Evolutionary conservation across 2,113 vertebrate genomes (phyloP).

Genomic region (Oncorhynchus mykiss): DNA sequence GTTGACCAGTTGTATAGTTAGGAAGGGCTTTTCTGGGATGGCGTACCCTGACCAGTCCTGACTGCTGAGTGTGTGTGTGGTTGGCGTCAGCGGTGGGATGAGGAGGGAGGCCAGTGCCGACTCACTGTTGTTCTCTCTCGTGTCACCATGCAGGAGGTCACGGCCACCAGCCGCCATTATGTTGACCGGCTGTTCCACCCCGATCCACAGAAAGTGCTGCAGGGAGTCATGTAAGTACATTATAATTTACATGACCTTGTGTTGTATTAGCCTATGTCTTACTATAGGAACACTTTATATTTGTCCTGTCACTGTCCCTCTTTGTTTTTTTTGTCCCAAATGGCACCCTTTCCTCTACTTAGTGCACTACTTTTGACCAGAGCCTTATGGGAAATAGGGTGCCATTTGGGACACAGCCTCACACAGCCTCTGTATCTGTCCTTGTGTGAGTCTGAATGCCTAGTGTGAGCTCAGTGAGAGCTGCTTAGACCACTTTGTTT

Average conservation of each 20-base stretch:
- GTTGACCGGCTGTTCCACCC: conserved; percentile 98
- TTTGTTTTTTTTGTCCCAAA: no score
- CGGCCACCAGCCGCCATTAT: conserved; percentile 98
- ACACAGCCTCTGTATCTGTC: neutral
- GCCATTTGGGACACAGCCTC: neutral
- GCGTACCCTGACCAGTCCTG: neutral
- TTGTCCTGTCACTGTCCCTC: no score
- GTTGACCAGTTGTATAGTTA: neutral
- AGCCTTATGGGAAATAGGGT: no score
- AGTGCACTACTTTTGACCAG: no score
- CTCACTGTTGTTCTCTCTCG: conserved; percentile 40
- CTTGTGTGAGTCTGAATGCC: conserved; percentile 56
- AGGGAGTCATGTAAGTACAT: conserved; percentile 97
- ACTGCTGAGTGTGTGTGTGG: neutral
- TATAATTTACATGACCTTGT: conserved; percentile 2
- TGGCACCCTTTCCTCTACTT: no score
- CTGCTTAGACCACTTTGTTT: conserved; percentile 17
- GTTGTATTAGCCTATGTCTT: neutral
- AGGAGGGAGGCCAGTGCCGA: neutral
- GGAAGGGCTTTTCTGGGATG: conserved; percentile 2
- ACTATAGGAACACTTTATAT: neutral
- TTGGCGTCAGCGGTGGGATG: neutral
- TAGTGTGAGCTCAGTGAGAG: neutral
- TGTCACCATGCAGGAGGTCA: conserved; percentile 86
- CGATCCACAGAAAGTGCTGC: conserved; percentile 97